Evolutionary conservation across 1,140 invertebrate genomes (phyloP).

Genomic region (Rhagoletis zephyria): DNA sequence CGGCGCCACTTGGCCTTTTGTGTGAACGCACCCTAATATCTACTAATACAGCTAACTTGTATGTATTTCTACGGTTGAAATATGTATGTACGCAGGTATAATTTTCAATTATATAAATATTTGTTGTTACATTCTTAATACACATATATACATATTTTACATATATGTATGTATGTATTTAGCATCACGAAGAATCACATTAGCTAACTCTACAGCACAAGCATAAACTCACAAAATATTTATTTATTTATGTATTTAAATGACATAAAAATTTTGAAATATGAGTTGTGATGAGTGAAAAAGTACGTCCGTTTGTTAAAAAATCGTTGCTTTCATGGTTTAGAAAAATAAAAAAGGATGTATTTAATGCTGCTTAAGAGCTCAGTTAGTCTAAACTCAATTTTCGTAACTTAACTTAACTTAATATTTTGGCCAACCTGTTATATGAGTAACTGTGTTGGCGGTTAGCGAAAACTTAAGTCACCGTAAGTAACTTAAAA

Average conservation of each 20-base stretch:
- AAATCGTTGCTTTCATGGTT: neutral
- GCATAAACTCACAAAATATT: conserved; percentile 31
- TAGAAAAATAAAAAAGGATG: too few species aligned
- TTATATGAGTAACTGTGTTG: too few species aligned
- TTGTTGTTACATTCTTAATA: neutral
- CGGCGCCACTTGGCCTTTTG: too few species aligned
- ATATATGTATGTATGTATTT: neutral
- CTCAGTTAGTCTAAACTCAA: too few species aligned
- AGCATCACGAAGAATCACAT: conserved; percentile 36
- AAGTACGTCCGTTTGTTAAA: neutral
- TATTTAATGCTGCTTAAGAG: too few species aligned
- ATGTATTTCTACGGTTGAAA: neutral
- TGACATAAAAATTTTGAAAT: neutral
- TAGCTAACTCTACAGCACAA: conserved; percentile 47
- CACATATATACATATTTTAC: neutral
- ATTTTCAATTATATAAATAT: too few species aligned
- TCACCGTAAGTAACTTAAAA: neutral
- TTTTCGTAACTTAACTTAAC: too few species aligned
- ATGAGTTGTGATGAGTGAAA: neutral
- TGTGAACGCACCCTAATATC: too few species aligned
- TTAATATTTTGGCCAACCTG: too few species aligned
- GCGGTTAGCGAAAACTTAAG: too few species aligned
- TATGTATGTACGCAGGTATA: neutral
- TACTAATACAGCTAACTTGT: too few species aligned
- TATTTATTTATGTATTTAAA: neutral